Percentiles rank a stretch among this genome's conserved stretches.
phyloP scores from a whole-genome alignment of 2,797 vertebrate genomes.

The Thaleichthys pacificus region DNA sequence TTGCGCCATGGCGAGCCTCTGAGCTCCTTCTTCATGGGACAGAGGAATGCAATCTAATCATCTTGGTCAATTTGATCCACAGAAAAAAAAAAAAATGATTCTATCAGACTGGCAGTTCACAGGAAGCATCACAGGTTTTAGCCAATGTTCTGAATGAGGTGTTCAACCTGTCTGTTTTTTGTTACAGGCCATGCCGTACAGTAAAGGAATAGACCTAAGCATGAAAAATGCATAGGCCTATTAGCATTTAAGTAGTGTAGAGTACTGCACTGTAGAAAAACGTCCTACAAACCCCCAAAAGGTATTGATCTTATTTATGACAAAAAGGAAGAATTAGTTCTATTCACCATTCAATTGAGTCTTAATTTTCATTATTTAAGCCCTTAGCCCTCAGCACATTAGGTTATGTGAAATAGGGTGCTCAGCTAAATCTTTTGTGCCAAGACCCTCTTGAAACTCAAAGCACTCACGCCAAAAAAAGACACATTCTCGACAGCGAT shows the following conservation, averaged over 20 bases:
- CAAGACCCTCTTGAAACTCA: conserved; percentile 62
- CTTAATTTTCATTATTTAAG: conserved; percentile 20
- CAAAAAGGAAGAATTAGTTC: too few relatives aligned
- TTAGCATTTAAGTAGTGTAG: neutral
- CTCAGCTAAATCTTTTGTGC: conserved; percentile 13
- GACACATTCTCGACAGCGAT: conserved; percentile 51
- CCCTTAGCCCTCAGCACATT: conserved; percentile 7
- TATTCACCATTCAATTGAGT: neutral
- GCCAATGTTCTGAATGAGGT: neutral
- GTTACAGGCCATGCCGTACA: neutral
- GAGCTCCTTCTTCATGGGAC: conserved; percentile 43
- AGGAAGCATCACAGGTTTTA: neutral
- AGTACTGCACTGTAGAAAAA: neutral
- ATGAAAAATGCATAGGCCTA: neutral
- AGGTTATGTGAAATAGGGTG: conserved; percentile 52
- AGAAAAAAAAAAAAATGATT: conserved; percentile 34
- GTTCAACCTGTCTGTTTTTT: neutral
- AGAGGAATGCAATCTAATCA: conserved; percentile 44
- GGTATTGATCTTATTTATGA: too few relatives aligned
- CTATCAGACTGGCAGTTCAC: conserved; percentile 5
- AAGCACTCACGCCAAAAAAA: conserved; percentile 53
- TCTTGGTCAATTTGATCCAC: conserved; percentile 17
- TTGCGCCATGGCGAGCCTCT: conserved; percentile 41
- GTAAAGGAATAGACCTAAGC: neutral
- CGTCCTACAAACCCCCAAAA: neutral